These are phyloP conservation scores for Mystacides longicornis DNA, from an alignment of 2,888 invertebrate species.

Conservation along the genomic window DNA sequence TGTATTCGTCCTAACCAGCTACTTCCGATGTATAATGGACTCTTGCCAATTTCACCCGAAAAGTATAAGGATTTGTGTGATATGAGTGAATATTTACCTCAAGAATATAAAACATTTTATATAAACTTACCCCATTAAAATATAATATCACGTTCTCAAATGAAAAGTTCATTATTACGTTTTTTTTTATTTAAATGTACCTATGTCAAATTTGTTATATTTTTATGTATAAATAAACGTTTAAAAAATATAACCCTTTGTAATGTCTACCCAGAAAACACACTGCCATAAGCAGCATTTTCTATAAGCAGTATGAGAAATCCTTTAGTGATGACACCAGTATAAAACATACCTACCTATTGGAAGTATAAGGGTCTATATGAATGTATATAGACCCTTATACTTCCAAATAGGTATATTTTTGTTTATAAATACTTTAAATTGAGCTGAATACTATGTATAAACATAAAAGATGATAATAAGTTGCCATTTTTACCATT, in stretches of 20 bases:
- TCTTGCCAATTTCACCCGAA: background rate
- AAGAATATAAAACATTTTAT: background rate
- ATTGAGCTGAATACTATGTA: background rate
- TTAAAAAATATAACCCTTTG: no score
- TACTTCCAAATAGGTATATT: no score
- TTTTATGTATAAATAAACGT: no score
- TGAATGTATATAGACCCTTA: no score
- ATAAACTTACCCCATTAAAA: background rate
- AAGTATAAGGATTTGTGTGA: background rate
- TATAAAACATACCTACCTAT: background rate
- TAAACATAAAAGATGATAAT: background rate
- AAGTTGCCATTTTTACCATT: background rate
- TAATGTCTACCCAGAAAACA: no score
- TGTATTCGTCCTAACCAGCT: background rate
- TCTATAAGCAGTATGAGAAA: no score
- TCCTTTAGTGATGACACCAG: no score
- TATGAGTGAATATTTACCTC: background rate
- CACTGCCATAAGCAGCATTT: no score
- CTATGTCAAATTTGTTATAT: no score
- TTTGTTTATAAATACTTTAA: no score
- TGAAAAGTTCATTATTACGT: no score
- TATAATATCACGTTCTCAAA: background rate
- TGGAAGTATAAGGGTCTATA: background rate
- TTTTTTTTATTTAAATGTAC: no score
- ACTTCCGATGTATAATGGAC: background rate